phyloP scores from a whole-genome alignment of 2,888 invertebrate genomes.

The Drosophila barbarae region DNA sequence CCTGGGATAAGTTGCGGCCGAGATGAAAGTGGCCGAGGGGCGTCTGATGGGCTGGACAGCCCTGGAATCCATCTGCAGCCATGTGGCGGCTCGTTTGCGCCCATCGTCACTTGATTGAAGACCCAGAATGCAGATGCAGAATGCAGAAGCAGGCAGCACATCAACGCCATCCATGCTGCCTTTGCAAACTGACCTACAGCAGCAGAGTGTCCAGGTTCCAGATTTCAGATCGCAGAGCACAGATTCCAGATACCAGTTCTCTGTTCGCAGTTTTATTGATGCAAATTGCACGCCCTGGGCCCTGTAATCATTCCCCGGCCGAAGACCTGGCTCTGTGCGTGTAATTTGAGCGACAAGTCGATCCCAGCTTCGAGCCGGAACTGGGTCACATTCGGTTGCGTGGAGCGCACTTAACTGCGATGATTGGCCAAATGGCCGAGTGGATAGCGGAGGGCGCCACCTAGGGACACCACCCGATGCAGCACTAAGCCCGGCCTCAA shows the following conservation, averaged over 20 bases:
- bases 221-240: slow-evolving; percentile 1
- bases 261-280: slow-evolving; percentile 65
- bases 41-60: slow-evolving; percentile 46
- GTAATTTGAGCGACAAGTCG: slow-evolving; percentile 70
- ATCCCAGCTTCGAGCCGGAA: slow-evolving; percentile 48
- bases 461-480: slow-evolving; percentile 39
- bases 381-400: slow-evolving; percentile 58
- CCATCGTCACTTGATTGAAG: slow-evolving; percentile 70
- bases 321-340: slow-evolving; percentile 54
- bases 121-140: slow-evolving; percentile 59
- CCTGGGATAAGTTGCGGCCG: slow-evolving; percentile 46
- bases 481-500: slow-evolving; percentile 5
- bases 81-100: slow-evolving; percentile 53
- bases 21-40: slow-evolving; percentile 60
- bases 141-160: slow-evolving; percentile 70
- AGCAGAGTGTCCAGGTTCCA: slow-evolving; percentile 23
- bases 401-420: slow-evolving; percentile 59
- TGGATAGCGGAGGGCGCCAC: slow-evolving; percentile 51
- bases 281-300: slow-evolving; percentile 68
- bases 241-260: slow-evolving; percentile 37
- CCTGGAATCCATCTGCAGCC: slow-evolving; percentile 41
- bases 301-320: slow-evolving; percentile 65
- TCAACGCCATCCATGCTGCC: slow-evolving; percentile 59
- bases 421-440: slow-evolving; percentile 52
- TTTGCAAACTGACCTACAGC: slow-evolving; percentile 69